Evolutionary conservation across 2,888 invertebrate species (phyloP), one percentile per base, ranked within the genome.

Genomic region (Amitus sp.): DNA sequence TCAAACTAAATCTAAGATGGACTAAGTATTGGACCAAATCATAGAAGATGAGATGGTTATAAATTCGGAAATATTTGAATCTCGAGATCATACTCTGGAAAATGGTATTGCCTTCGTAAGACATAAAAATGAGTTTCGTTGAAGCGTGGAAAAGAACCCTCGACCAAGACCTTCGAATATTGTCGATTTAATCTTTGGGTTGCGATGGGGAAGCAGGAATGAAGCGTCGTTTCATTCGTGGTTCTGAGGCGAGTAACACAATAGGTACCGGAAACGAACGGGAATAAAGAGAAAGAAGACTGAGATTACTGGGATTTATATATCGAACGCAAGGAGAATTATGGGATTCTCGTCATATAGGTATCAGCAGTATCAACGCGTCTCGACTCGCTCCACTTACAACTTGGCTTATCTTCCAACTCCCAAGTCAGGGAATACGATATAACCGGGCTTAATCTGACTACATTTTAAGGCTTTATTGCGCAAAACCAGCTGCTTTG

Each of bases 311-410:
- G 33, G 51, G 51, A 55, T 51, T 55, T 61, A 61, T 61, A 55
- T 45, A 45, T 61, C 51, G 55, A 55, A 45, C 55, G 61, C 39
- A 55, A 42, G 47, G 50, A 61, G 61, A 61, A 55, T 61, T 55
- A 55, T 61, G 50, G 51, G 49, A 54, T 48, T 15, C 51, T 39
- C 50, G 51, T 61, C 54, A 54, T 54, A 61, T 47, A 54, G 47
- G 30, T 46, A 18, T 33, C 54, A 42, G 20, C 34, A n/a, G 50
- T 37, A 43, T n/a, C n/a, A n/a, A n/a, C n/a, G n/a, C n/a, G 15
- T 40, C 51, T 47, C 20, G 47, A 30, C 52, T 45, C 53, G 53
- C 39, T 52, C 49, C 53, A 40, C 51, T 51, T 47, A 40, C 40
- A n/a, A n/a, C 13, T 47, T 40, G 54, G 54, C 54, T 54, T 55